These are phyloP conservation scores for Drosophila birchii DNA, from an alignment of 2,888 invertebrate genomes.

Conservation along the genomic window DNA sequence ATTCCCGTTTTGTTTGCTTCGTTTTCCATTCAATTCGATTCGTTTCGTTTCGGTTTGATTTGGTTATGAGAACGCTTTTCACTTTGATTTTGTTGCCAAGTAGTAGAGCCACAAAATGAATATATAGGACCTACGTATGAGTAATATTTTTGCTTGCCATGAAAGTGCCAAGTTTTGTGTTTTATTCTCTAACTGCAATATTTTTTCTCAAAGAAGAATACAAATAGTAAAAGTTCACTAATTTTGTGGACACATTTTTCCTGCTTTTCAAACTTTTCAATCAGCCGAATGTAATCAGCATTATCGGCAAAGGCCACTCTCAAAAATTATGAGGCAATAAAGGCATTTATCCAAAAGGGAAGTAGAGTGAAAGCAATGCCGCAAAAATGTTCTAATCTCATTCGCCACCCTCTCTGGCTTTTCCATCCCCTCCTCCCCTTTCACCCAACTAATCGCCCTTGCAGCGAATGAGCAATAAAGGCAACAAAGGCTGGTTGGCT, in stretches of 20 bases:
- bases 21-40: not conserved
- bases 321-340: slow-evolving; percentile 64
- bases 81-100: slow-evolving; percentile 56
- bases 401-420: slow-evolving; percentile 25
- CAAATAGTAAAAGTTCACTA: no score
- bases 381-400: slow-evolving; percentile 76
- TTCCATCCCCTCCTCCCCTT: not conserved
- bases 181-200: not conserved
- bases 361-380: slow-evolving; percentile 56
- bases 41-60: slow-evolving; percentile 28
- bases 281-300: slow-evolving; percentile 38
- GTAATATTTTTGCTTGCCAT: not conserved
- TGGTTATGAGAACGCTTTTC: slow-evolving; percentile 34
- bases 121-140: slow-evolving; percentile 8
- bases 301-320: slow-evolving; percentile 50
- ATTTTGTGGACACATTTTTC: not conserved
- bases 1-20: slow-evolving; percentile 30
- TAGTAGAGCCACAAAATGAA: not conserved
- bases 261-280: slow-evolving; percentile 43
- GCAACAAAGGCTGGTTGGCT: slow-evolving; percentile 50
- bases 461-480: slow-evolving; percentile 78
- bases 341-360: slow-evolving; percentile 46
- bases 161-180: slow-evolving; percentile 1
- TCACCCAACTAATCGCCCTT: slow-evolving; percentile 63
- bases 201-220: not conserved